A percentile compares a stretch with the other conserved stretches of the same genome.
These are phyloP conservation scores for Pterostichus madidus DNA, from an alignment of 2,888 invertebrate species.

Conservation along the genomic window DNA sequence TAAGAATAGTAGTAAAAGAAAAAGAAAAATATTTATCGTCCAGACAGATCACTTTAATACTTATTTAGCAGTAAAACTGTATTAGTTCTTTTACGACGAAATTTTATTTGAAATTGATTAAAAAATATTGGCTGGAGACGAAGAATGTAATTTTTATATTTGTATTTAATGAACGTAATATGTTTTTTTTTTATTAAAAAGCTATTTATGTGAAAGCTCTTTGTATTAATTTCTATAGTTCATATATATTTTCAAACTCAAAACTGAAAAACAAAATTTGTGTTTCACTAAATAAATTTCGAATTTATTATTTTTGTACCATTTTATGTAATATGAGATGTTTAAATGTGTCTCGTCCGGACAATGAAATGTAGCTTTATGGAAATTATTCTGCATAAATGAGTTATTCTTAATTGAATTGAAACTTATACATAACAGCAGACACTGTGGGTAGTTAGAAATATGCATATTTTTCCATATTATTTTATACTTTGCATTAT, in stretches of 20 bases:
- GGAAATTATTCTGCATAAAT: not conserved
- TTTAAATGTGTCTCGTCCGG: not conserved
- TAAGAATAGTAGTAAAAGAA: not conserved
- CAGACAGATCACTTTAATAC: too few relatives aligned
- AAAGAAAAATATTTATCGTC: not conserved
- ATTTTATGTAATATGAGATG: not conserved
- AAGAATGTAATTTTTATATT: conserved; percentile 27
- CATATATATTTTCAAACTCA: not conserved
- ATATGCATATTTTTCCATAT: too few relatives aligned
- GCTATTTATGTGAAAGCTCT: not conserved
- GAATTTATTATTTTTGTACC: not conserved
- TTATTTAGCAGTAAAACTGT: not conserved
- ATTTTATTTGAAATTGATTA: conserved; percentile 39
- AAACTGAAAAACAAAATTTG: too few relatives aligned
- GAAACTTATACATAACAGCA: not conserved
- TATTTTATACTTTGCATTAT: too few relatives aligned
- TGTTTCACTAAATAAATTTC: not conserved
- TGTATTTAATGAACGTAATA: conserved; percentile 22
- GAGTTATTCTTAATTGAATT: not conserved
- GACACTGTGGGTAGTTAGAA: too few relatives aligned
- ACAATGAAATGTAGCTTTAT: conserved; percentile 6
- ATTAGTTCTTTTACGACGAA: conserved; percentile 16
- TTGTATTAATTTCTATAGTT: not conserved
- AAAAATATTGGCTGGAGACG: conserved; percentile 1
- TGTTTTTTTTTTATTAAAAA: conserved; percentile 10